Evolutionary conservation across 2,888 invertebrate genomes (phyloP).

Genomic region (Alitta virens): DNA sequence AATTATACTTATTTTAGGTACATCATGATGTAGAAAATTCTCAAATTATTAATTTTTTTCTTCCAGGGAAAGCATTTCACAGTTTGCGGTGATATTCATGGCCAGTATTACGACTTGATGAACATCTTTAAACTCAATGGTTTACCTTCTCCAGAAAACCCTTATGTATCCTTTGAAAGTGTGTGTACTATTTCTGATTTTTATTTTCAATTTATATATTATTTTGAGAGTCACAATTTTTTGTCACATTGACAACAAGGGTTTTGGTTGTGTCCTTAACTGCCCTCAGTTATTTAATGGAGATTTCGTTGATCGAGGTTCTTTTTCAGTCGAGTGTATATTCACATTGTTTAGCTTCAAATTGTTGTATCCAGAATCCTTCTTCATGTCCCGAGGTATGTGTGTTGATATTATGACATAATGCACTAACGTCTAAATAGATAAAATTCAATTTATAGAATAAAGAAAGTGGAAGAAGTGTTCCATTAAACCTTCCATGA

Average conservation of each 20-base stretch:
- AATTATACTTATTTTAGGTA: not conserved
- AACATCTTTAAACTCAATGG: constrained; percentile 97
- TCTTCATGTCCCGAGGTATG: constrained; percentile 95
- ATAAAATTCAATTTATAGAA: not conserved
- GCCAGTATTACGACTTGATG: constrained; percentile 96
- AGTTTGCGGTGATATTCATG: constrained; percentile 98
- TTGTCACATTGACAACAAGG: too few species aligned
- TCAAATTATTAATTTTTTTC: constrained; percentile 1
- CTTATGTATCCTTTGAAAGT: constrained; percentile 68
- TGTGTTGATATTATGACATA: constrained; percentile 14
- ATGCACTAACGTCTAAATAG: not conserved
- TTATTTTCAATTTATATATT: not conserved
- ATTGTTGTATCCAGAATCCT: constrained; percentile 90
- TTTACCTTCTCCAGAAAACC: constrained; percentile 90
- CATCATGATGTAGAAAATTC: not conserved
- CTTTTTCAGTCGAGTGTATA: constrained; percentile 98
- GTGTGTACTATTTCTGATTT: not conserved
- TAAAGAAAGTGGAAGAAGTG: too few species aligned
- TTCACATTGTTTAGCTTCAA: constrained; percentile 96
- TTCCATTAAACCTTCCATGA: too few species aligned
- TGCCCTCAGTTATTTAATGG: constrained; percentile 82
- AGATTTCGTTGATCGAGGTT: constrained; percentile 98
- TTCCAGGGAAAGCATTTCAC: constrained; percentile 81
- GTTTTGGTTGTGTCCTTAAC: too few species aligned
- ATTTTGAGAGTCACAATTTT: too few species aligned